Evolutionary conservation across 2,113 vertebrate species (phyloP).

Genomic region (Triplophysa rosa): DNA sequence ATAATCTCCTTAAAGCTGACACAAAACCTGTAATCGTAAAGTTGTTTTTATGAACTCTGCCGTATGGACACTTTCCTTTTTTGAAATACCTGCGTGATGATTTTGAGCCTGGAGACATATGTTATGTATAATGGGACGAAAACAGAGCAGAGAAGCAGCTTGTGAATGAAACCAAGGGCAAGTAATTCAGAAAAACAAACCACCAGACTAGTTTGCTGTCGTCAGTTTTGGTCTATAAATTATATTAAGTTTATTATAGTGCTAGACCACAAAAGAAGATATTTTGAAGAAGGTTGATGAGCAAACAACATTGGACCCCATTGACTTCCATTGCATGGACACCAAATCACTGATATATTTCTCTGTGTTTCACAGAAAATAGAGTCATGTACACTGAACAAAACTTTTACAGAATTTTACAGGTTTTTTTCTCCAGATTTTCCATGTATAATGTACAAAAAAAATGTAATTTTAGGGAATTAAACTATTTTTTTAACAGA

Average conservation of each 20-base stretch:
- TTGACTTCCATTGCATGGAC: too few species aligned
- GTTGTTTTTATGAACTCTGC: constrained; percentile 64
- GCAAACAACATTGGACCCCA: too few species aligned
- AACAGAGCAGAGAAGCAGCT: constrained; percentile 13
- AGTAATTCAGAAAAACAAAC: not conserved
- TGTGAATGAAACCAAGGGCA: not conserved
- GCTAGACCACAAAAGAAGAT: too few species aligned
- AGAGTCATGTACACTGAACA: too few species aligned
- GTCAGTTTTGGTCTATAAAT: not conserved
- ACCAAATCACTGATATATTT: too few species aligned
- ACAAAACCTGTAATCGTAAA: constrained; percentile 71
- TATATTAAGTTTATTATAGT: not conserved
- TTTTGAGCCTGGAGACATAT: constrained; percentile 15
- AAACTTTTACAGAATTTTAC: too few species aligned
- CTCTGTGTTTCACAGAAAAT: too few species aligned
- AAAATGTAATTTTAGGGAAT: too few species aligned
- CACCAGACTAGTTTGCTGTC: not conserved
- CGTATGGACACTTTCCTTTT: constrained; percentile 65
- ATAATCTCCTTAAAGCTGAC: constrained; percentile 77
- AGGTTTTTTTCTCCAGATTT: too few species aligned
- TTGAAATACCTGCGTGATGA: constrained; percentile 25
- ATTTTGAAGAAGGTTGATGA: too few species aligned
- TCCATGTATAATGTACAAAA: too few species aligned
- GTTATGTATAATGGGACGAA: constrained; percentile 27
- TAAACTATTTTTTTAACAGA: too few species aligned